Evolutionary conservation across 2,113 vertebrate species (phyloP), one percentile per base, ranked within the genome.

Genomic region (Beaufortia kweichowensis): DNA sequence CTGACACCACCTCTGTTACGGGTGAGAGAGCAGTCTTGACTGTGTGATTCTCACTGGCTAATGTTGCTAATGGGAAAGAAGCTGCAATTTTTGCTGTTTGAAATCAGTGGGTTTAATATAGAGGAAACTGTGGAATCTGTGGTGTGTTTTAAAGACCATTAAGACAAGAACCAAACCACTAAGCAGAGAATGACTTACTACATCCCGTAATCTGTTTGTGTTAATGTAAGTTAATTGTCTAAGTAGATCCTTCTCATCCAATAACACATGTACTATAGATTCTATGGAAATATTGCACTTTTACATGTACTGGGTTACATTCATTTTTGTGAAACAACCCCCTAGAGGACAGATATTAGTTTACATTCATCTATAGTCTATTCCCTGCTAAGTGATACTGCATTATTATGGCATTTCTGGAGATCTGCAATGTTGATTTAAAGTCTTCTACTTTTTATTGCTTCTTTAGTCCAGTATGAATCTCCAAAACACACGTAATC

Each of bases 1-100:
- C 33, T 72, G 69, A 72, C 69, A 72, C 69, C 69, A 72, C 23
- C 33, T 41, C 53, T 39, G 69, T 72, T 72, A 57, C 35, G 69
- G 68, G 21, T 33, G 68, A 70, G 48, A n/a, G 67, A 70, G 50
- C 50, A 57, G 50, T 57, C 55, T 50, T 57, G 28, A 33, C 68
- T 70, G 50, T 70, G 68, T 55, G 50, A 57, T 39, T 70, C 53
- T 56, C 68, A 70, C 68, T 57, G 48, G 48, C 53, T 56, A 39
- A 15, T 59, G 55, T 59, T 59, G 69, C 55, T 72, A 72, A 72
- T 72, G 69, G 55, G 56, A 41, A 41, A 59, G 59, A 70, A 31
- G 66, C 66, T 68, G 68, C 14, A 24, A 10, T 35, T 41, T 59
- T 72, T 12, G 67, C 48, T 33, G 46, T 19, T 17, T 21, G 67